Percentiles rank a stretch among this genome's conserved stretches.
phyloP scores from a whole-genome alignment of 2,797 vertebrate genomes.

The Pseudomugil tenellus region DNA sequence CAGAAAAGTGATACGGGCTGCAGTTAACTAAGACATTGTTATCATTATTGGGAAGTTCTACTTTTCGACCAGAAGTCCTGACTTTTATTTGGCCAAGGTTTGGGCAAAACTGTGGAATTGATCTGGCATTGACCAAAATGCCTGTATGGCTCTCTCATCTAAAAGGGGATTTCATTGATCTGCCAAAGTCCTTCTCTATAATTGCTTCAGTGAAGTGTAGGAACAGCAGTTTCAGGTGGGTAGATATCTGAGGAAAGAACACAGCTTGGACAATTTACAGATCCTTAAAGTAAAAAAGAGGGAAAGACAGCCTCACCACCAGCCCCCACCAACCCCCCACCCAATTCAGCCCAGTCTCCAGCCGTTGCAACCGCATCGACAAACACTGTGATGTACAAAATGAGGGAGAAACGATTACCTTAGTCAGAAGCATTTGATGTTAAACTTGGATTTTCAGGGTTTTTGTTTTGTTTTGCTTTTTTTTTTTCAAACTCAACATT shows the following conservation, averaged over 20 bases:
- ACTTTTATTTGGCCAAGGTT: slow-evolving; percentile 71
- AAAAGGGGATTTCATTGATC: slow-evolving; percentile 79
- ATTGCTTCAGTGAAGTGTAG: slow-evolving; percentile 77
- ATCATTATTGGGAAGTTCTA: slow-evolving; percentile 58
- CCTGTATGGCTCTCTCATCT: slow-evolving; percentile 68
- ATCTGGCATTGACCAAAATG: slow-evolving; percentile 75
- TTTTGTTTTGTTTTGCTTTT: not conserved
- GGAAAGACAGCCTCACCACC: slow-evolving; percentile 13
- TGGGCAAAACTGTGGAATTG: slow-evolving; percentile 72
- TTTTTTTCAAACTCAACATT: slow-evolving; percentile 28
- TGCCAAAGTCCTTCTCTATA: slow-evolving; percentile 74
- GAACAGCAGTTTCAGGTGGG: slow-evolving; percentile 73
- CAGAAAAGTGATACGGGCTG: slow-evolving; percentile 45
- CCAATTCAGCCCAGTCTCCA: slow-evolving; percentile 36
- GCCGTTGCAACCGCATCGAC: slow-evolving; percentile 26
- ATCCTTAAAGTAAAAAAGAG: slow-evolving; percentile 62
- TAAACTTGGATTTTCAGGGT: not conserved
- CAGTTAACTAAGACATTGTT: slow-evolving; percentile 53
- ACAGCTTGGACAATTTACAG: slow-evolving; percentile 69
- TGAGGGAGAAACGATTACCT: slow-evolving; percentile 20
- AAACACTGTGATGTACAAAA: slow-evolving; percentile 32
- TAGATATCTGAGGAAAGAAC: slow-evolving; percentile 71
- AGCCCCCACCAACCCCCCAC: not conserved
- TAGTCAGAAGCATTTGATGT: slow-evolving; percentile 1
- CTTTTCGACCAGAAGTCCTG: slow-evolving; percentile 55